Percentiles rank a stretch among this genome's conserved stretches.
phyloP scores from a whole-genome alignment of 1,140 invertebrate species.

The Diachasma alloeum region DNA sequence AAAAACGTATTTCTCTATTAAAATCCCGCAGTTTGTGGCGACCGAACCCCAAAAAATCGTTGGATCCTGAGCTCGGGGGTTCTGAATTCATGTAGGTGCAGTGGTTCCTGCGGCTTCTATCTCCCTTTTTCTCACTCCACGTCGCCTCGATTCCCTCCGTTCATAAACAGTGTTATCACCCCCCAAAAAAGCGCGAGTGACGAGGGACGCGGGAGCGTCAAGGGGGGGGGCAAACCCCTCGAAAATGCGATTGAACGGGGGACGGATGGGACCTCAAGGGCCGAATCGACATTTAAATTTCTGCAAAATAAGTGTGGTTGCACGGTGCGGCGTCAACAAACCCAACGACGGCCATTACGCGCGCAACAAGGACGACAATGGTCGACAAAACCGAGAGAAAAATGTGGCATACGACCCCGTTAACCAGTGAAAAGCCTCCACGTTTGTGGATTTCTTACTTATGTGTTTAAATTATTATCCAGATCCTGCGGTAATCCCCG shows the following conservation, averaged over 20 bases:
- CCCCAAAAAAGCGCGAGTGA: not conserved
- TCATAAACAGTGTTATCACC: not conserved
- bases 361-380: conserved; percentile 56
- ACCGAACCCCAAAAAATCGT: no score
- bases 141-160: conserved; percentile 13
- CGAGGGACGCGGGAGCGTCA: not conserved
- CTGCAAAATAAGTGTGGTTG: not conserved
- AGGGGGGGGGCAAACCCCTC: not conserved
- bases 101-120: not conserved
- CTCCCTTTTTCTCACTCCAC: conserved; percentile 26
- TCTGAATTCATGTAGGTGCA: not conserved
- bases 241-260: not conserved
- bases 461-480: not conserved
- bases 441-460: not conserved
- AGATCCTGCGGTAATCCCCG: not conserved
- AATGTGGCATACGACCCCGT: conserved; percentile 1
- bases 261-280: not conserved
- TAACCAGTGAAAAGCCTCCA: not conserved
- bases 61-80: no score
- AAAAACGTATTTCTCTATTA: not conserved
- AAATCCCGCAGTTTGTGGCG: not conserved
- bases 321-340: conserved; percentile 46
- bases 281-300: no score
- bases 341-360: conserved; percentile 53
- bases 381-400: conserved; percentile 44